Percentiles rank a stretch among this genome's conserved stretches.
Conservation (phyloP, 2,113 vertebrate genomes). For the Elgaria multicarinata region DNA sequence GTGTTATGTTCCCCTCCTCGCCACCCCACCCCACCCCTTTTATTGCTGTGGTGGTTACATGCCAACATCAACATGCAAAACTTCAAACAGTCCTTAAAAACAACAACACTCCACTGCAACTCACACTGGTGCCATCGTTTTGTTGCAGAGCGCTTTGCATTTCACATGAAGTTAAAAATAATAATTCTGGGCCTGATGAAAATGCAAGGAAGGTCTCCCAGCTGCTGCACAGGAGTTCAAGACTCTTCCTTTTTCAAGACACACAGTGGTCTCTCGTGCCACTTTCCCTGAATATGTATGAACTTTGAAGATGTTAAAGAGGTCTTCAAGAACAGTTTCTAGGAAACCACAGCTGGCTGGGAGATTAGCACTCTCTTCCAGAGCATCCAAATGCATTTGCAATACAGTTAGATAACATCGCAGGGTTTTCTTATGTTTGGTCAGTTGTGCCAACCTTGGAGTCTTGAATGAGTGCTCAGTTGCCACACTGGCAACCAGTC, state of each 20-base stretch:
- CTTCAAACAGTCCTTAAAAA: slow-evolving; percentile 24
- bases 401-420: neutral
- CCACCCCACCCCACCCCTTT: no score
- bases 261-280: slow-evolving; percentile 45
- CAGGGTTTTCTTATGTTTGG: slow-evolving; percentile 18
- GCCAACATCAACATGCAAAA: neutral
- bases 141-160: slow-evolving; percentile 60
- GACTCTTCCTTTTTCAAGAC: slow-evolving; percentile 58
- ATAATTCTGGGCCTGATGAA: slow-evolving; percentile 74
- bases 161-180: slow-evolving; percentile 55
- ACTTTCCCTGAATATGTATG: slow-evolving; percentile 62
- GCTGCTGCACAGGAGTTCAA: slow-evolving; percentile 58
- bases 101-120: slow-evolving; percentile 42
- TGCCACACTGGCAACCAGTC: slow-evolving; percentile 5
- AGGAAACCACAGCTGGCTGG: slow-evolving; percentile 2
- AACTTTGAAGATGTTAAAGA: slow-evolving; percentile 58
- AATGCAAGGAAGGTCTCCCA: slow-evolving; percentile 59
- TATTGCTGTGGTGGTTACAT: neutral
- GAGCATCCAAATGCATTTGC: neutral
- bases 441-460: neutral
- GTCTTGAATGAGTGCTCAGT: neutral
- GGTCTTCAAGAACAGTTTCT: slow-evolving; percentile 47
- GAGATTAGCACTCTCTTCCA: neutral
- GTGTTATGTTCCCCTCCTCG: no score
- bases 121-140: slow-evolving; percentile 47